These are phyloP conservation scores for Chaetorhynchus papuensis DNA, from an alignment of 2,113 vertebrate genomes.

Conservation along the genomic window DNA sequence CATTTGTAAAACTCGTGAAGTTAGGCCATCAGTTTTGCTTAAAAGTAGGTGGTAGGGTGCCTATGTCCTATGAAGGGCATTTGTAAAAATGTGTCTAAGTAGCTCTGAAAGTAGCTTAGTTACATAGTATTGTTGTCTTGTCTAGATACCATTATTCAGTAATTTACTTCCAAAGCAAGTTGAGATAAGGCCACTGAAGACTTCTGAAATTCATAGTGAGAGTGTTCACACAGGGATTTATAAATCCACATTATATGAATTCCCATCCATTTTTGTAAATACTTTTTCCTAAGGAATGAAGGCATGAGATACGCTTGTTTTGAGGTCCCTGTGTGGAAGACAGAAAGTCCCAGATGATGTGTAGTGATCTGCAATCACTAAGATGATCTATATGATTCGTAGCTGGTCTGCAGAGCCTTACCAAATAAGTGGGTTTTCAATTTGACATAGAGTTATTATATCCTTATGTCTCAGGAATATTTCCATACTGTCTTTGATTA, in stretches of 20 bases:
- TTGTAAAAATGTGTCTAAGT: neutral
- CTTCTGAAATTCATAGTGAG: neutral
- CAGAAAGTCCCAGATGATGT: neutral
- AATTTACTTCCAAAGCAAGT: neutral
- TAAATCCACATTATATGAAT: neutral
- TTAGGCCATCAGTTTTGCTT: neutral
- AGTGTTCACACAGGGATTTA: neutral
- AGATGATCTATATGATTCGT: neutral
- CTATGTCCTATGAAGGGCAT: neutral
- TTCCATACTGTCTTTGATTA: conserved; percentile 46
- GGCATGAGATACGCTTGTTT: neutral
- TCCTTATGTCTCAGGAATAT: neutral
- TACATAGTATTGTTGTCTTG: neutral
- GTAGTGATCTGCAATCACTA: neutral
- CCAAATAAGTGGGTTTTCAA: neutral
- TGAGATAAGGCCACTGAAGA: neutral
- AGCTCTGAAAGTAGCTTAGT: neutral
- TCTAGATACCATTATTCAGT: neutral
- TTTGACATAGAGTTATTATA: neutral
- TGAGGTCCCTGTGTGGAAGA: neutral
- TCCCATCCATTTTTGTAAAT: neutral
- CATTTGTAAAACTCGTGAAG: neutral
- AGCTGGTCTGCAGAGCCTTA: neutral
- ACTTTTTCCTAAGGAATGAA: neutral
- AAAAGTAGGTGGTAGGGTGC: neutral